Evolutionary conservation across 2,797 vertebrate genomes (phyloP).

Genomic region (Odontamblyopus lacepedii): DNA sequence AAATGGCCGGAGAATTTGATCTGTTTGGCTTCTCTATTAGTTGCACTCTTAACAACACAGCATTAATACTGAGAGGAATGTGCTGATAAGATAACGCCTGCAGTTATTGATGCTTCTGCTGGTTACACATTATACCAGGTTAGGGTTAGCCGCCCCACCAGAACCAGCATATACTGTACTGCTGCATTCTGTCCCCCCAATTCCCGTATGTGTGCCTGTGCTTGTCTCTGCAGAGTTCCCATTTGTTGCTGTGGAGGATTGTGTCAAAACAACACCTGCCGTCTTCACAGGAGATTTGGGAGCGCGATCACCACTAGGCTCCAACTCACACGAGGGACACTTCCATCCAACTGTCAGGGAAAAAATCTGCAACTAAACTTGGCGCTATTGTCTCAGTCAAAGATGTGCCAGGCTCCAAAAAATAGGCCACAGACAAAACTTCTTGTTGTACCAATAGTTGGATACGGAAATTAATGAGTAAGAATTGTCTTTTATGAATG

Average conservation of each 20-base stretch:
- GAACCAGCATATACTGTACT: neutral
- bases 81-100: neutral
- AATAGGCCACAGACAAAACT: neutral
- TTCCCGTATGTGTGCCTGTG: neutral
- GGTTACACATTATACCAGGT: neutral
- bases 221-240: conserved; percentile 6
- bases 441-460: neutral
- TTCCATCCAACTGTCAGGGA: conserved; percentile 9
- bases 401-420: neutral
- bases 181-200: neutral
- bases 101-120: neutral
- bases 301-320: conserved; percentile 10
- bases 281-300: conserved; percentile 39
- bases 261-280: conserved; percentile 51
- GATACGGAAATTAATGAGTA: neutral
- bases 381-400: neutral
- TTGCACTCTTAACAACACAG: neutral
- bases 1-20: neutral
- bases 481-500: neutral
- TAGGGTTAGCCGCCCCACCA: neutral
- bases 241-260: conserved; percentile 30
- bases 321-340: conserved; percentile 1
- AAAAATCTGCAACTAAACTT: conserved; percentile 2
- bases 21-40: neutral
- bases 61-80: conserved; percentile 6